Base-by-base conservation (phyloP, 2,113 vertebrate genomes). In the Orycteropus afer region DNA sequence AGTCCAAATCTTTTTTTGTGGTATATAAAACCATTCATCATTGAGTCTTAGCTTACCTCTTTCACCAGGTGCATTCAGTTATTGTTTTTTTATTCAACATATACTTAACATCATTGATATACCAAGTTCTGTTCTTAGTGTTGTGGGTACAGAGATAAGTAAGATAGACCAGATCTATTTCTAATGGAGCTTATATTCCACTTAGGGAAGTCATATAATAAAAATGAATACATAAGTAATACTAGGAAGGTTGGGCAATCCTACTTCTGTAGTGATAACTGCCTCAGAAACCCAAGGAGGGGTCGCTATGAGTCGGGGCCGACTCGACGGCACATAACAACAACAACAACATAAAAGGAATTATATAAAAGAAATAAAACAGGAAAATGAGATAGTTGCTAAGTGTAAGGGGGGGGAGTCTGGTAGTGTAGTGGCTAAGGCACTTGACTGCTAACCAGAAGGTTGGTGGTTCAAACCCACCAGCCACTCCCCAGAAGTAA, bases 361-460 rank as follows among this genome's bases (percentile, higher is more conserved):
- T 67, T 12, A n/a, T 71, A 9, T 57, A 84, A 67, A 73, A 69
- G 67, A 73, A 65, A 47, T 5, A 25, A 3, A 13, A 29, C 14
- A 73, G 13, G 34, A 14, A 45, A 78, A 86, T 34, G 5, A 7
- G 57, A 29, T 7, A 79, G 40, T 49, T 67, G 10, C 20, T 40
- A 25, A 20, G 59, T 0, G 10, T 27, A 22, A 13, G 27, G 3
- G n/a, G n/a, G n/a, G n/a, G n/a, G n/a, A n/a, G n/a, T n/a, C n/a
- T n/a, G n/a, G n/a, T n/a, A n/a, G n/a, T n/a, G n/a, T n/a, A n/a
- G n/a, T n/a, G 8, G 11, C 12, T 49, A 0, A n/a, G n/a, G n/a
- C n/a, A n/a, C n/a, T n/a, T n/a, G n/a, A n/a, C n/a, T n/a, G n/a
- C n/a, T n/a, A n/a, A n/a, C n/a, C n/a, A n/a, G n/a, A n/a, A n/a